These are phyloP conservation scores for Palythoa grandis DNA, from an alignment of 92 coral and sea anemone species.

Conservation along the genomic window DNA sequence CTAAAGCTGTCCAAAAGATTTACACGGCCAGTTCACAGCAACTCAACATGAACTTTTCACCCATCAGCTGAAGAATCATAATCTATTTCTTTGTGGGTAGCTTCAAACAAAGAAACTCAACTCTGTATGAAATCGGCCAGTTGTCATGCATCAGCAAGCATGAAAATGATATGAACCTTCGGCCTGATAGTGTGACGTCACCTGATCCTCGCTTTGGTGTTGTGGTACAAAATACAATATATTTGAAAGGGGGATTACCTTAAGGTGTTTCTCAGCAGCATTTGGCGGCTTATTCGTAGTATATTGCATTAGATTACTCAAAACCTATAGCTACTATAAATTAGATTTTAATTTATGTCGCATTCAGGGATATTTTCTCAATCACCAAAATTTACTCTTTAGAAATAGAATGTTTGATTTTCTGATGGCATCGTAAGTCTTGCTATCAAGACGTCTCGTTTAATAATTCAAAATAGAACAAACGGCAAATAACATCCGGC, in stretches of 20 bases:
- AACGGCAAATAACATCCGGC: too few relatives aligned
- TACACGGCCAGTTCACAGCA: conserved; percentile 20
- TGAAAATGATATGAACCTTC: conserved; percentile 61
- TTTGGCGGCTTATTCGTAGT: background rate
- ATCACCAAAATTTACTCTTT: too few relatives aligned
- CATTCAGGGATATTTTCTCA: too few relatives aligned
- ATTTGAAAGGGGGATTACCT: background rate
- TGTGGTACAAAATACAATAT: background rate
- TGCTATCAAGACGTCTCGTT: too few relatives aligned
- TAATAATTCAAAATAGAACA: too few relatives aligned
- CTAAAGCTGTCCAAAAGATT: conserved; percentile 20
- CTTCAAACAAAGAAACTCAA: conserved; percentile 19
- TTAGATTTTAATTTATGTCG: too few relatives aligned
- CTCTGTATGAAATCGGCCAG: conserved; percentile 27
- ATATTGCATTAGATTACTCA: background rate
- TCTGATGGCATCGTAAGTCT: too few relatives aligned
- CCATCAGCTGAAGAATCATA: conserved; percentile 15
- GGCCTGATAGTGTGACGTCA: conserved; percentile 65
- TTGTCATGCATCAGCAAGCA: conserved; percentile 38
- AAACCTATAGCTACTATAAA: too few relatives aligned
- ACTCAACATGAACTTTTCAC: conserved; percentile 1
- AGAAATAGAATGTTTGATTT: too few relatives aligned
- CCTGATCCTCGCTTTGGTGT: conserved; percentile 58
- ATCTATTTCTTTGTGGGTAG: background rate
- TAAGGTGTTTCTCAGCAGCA: background rate